Base-by-base conservation (phyloP, 2,888 invertebrate genomes). In the Salticus scenicus region DNA sequence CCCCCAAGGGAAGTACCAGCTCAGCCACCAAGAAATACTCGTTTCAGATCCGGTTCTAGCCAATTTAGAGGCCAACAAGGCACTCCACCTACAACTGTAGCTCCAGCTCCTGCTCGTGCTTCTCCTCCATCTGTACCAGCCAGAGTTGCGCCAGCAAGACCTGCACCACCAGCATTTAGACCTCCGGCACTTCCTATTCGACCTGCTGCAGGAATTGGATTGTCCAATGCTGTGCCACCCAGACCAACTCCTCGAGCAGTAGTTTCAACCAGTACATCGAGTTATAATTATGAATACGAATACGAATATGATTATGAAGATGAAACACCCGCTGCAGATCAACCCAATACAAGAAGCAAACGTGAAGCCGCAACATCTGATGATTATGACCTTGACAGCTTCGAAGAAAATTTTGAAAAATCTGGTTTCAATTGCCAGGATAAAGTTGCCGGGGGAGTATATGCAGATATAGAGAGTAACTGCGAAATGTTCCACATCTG, bases 401-500 rank as follows among this genome's bases (percentile, higher is more conserved):
- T 75, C 14, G 74, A 75, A 27, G 30, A 20, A 37, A 51, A 75
- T 7, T 63, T 41, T 0, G 20, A 64, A 20, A 42, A 63, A 31
- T 67, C 78, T 2, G 64, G 79, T 41, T 88, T 88, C 70, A 81
- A 74, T 1, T 88, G 88, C 31, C 75, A 83, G n/a, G 88, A 87
- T 51, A 88, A 88, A 77, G 81, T 88, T 4, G 76, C 88, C 24
- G 88, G 88, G 70, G 79, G 83, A 1, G 87, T 85, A 17, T 88
- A 88, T 67, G 88, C 88, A 8, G 88, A 88, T 78, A 57, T 87
- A 12, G 86, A 85, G 31, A 87, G 76, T 24, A 63, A 88, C 31
- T 88, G 88, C 28, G 74, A 76, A 81, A 88, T 85, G 85, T 88
- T 88, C 81, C 88, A 88, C 64, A 78, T 88, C 8, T 88, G 88